A percentile compares a stretch with the other conserved stretches of the same genome.
phyloP scores from a whole-genome alignment of 2,888 invertebrate species.

The Lepidochrysops patricia region DNA sequence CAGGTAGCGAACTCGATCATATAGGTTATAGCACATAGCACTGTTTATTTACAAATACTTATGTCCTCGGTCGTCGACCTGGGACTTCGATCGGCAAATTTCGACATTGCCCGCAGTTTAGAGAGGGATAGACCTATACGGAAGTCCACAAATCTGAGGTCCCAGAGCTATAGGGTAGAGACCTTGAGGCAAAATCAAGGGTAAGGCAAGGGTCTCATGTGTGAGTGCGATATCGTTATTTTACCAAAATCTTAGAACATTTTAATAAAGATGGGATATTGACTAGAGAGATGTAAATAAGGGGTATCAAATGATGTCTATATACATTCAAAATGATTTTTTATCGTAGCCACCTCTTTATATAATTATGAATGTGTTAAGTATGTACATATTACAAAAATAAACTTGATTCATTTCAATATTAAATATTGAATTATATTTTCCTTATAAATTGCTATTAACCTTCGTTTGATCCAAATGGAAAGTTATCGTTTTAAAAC shows the following conservation, averaged over 20 bases:
- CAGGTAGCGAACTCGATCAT: constrained; percentile 1
- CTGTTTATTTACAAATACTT: constrained; percentile 72
- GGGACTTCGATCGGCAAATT: constrained; percentile 55
- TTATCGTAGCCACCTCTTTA: no score
- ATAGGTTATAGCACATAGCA: constrained; percentile 36
- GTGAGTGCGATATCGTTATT: constrained; percentile 36
- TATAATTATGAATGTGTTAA: no score
- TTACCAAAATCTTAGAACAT: neutral
- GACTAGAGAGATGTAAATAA: no score
- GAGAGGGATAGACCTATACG: constrained; percentile 52
- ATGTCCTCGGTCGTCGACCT: constrained; percentile 62
- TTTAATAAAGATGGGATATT: neutral
- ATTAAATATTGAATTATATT: no score
- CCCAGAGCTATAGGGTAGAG: constrained; percentile 59
- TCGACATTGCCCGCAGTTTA: constrained; percentile 59
- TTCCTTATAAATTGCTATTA: no score
- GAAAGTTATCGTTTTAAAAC: no score
- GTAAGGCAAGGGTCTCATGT: constrained; percentile 58
- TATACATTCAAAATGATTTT: no score
- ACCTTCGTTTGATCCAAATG: no score
- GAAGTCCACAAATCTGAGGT: constrained; percentile 42
- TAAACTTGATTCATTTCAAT: no score
- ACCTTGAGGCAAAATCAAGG: constrained; percentile 75
- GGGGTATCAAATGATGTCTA: no score
- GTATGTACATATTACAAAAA: no score